Percentiles rank a stretch among this genome's conserved stretches.
These are phyloP conservation scores for Cerastis leucographa DNA, from an alignment of 2,888 invertebrate genomes.

Conservation along the genomic window DNA sequence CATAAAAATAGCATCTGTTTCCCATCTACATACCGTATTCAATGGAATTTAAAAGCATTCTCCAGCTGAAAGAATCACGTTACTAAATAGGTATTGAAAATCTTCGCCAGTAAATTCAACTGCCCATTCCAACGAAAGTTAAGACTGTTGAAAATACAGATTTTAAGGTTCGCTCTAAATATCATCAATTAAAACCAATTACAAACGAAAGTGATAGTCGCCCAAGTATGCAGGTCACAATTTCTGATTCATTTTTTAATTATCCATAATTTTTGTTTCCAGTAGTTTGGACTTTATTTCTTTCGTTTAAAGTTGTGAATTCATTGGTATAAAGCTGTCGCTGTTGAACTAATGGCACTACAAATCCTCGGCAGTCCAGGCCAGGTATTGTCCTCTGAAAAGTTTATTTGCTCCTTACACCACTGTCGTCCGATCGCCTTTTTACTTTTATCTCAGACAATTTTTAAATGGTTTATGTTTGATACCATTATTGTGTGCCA, in stretches of 20 bases:
- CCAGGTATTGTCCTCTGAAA: slow-evolving; percentile 86
- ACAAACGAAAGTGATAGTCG: slow-evolving; percentile 77
- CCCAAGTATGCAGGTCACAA: slow-evolving; percentile 79
- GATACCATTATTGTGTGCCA: slow-evolving; percentile 91
- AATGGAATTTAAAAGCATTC: slow-evolving; percentile 34
- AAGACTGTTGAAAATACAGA: slow-evolving; percentile 28
- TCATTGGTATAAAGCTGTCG: slow-evolving; percentile 54
- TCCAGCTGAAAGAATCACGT: slow-evolving; percentile 19
- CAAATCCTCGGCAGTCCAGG: slow-evolving; percentile 86
- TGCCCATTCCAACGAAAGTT: slow-evolving; percentile 26
- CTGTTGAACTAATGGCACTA: slow-evolving; percentile 87
- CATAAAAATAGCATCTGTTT: slow-evolving; percentile 29
- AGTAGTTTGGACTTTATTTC: slow-evolving; percentile 55
- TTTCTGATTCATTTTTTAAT: slow-evolving; percentile 81
- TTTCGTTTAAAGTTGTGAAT: slow-evolving; percentile 62
- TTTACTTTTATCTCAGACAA: slow-evolving; percentile 88
- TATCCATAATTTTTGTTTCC: slow-evolving; percentile 62
- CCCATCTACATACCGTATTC: slow-evolving; percentile 11
- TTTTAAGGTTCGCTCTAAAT: slow-evolving; percentile 56
- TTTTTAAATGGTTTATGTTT: slow-evolving; percentile 90
- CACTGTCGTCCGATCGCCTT: slow-evolving; percentile 83
- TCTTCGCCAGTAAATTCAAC: slow-evolving; percentile 34
- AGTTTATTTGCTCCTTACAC: slow-evolving; percentile 87
- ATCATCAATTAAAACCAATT: slow-evolving; percentile 74
- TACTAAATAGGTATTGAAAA: slow-evolving; percentile 30